Evolutionary conservation across 2,888 invertebrate species (phyloP), one percentile per base, ranked within the genome.

Genomic region (Hydrotaea cyrtoneurina): DNA sequence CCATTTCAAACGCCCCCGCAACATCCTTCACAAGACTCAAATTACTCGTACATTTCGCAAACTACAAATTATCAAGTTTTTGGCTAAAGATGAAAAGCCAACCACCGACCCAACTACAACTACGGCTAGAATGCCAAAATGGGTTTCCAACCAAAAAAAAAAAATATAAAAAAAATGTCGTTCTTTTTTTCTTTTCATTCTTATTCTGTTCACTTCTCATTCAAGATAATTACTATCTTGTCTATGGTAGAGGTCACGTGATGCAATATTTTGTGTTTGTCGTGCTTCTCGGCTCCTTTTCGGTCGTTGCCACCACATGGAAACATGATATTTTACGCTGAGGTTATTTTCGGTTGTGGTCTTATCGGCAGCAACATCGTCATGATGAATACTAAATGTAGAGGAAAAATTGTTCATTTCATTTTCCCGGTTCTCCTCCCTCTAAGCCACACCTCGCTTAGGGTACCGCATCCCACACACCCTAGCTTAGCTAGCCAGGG

Each of bases 211-310:
- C 26, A 15, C 39, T 59, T 77, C n/a, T 80, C 19, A 79, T 66
- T 59, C 77, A 77, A 82, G 79, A 85, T 82, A 85, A 85, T 85
- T 85, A 82, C 85, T 82, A 76, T 66, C 74, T 82, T 78, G 78
- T 75, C 46, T 79, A n/a, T 77, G 74, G 31, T 71, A 77, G 77
- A 85, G 85, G 85, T 85, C 85, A 85, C 82, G 85, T 85, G 85
- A 82, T 85, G 77, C 82, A 80, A 71, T n/a, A n/a, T 85, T 80
- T 15, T 31, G 31, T 31, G 7, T 31, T n/a, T 53, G n/a, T n/a
- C n/a, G n/a, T 64, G 21, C 31, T 3, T 21, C 13, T 62, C 1
- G n/a, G n/a, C 10, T 50, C 13, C 31, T 46, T 53, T 77, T 23
- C n/a, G 55, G 21, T 39, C 11, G 19, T 62, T 46, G 10, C 57